Percentiles rank a stretch among this genome's conserved stretches.
Conservation (phyloP, 2,888 invertebrate genomes). For the Stenchaetothrips biformis region DNA sequence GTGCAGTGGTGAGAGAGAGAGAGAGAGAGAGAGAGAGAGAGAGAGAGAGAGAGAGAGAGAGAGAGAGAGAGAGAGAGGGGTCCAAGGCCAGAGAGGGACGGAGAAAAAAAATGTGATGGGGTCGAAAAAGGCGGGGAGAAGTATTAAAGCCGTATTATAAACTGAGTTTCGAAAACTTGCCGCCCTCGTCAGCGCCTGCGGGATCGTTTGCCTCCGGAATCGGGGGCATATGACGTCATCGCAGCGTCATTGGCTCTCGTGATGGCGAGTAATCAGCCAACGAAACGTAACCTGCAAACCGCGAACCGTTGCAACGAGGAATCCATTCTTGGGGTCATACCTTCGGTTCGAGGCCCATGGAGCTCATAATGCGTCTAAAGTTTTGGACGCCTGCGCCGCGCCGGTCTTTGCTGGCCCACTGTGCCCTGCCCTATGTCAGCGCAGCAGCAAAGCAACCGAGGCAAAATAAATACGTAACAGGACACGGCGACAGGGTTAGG, state of each 20-base stretch:
- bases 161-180: background rate
- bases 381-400: no score
- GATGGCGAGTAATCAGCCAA: background rate
- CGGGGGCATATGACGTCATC: background rate
- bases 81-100: background rate
- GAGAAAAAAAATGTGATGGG: background rate
- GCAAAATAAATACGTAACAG: no score
- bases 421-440: no score
- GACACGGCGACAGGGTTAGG: no score
- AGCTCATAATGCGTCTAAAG: no score
- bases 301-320: no score
- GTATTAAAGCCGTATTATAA: background rate
- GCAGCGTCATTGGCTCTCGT: background rate
- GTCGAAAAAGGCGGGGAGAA: background rate
- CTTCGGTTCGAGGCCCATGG: no score
- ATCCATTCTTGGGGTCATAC: no score
- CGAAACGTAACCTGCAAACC: no score
- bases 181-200: background rate
- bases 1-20: background rate
- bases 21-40: background rate
- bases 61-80: background rate
- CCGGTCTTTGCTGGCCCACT: no score
- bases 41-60: constrained; percentile 1
- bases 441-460: no score
- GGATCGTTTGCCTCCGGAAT: background rate